phyloP scores from a whole-genome alignment of 1,140 invertebrate species.

The Papilio xuthus region DNA sequence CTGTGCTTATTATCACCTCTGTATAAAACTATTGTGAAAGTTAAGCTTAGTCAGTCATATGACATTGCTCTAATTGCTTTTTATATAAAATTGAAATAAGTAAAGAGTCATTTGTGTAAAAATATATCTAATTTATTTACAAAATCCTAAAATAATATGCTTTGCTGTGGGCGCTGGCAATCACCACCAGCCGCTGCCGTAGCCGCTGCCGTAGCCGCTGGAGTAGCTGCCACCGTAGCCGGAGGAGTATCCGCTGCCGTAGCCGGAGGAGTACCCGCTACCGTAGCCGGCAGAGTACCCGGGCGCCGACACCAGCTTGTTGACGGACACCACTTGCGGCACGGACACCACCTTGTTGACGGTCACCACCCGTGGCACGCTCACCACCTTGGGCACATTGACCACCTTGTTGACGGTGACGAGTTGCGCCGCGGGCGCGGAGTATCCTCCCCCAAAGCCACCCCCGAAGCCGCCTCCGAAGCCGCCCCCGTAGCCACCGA shows the following conservation, averaged over 20 bases:
- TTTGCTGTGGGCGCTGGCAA: constrained; percentile 38
- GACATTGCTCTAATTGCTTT: too few species aligned
- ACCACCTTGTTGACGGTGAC: constrained; percentile 60
- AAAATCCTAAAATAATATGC: not conserved
- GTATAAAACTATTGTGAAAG: too few species aligned
- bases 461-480: constrained; percentile 1
- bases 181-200: constrained; percentile 40
- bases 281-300: constrained; percentile 40
- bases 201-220: constrained; percentile 34
- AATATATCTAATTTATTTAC: not conserved
- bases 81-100: not conserved
- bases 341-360: constrained; percentile 61
- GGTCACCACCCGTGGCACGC: constrained; percentile 53
- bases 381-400: constrained; percentile 56
- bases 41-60: too few species aligned
- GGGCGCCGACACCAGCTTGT: constrained; percentile 47
- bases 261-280: constrained; percentile 32
- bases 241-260: not conserved
- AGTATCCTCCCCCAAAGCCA: constrained; percentile 40
- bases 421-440: constrained; percentile 43
- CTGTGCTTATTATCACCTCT: too few species aligned
- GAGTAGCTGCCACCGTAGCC: constrained; percentile 3
- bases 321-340: constrained; percentile 58
- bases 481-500: constrained; percentile 36
- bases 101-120: not conserved